phyloP scores from a whole-genome alignment of 1,140 invertebrate genomes.

The Elymnias hypermnestra region DNA sequence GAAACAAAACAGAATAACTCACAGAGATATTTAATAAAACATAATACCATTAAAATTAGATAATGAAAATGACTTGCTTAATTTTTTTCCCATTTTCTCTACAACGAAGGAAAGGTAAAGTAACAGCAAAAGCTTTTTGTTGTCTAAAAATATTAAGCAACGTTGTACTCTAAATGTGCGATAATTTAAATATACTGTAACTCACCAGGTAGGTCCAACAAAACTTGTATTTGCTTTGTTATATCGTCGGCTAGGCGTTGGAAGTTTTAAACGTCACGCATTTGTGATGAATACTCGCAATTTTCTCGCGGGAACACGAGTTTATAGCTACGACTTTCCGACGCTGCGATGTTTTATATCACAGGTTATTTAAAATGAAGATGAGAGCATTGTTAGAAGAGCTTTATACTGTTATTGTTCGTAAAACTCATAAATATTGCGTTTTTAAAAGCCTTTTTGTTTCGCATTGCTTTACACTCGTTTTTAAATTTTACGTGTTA shows the following conservation, averaged over 20 bases:
- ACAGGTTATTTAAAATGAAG: slow-evolving; percentile 11
- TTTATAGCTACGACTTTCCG: slow-evolving; percentile 50
- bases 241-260: slow-evolving; percentile 46
- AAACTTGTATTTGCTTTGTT: slow-evolving; percentile 66
- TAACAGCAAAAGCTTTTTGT: neutral
- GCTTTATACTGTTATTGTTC: slow-evolving; percentile 15
- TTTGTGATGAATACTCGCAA: slow-evolving; percentile 73
- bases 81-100: too few species aligned
- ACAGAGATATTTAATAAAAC: neutral
- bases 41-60: slow-evolving; percentile 3
- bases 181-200: slow-evolving; percentile 37
- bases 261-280: slow-evolving; percentile 73
- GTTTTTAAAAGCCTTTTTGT: neutral
- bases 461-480: neutral
- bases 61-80: too few species aligned
- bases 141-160: slow-evolving; percentile 8
- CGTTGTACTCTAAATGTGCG: slow-evolving; percentile 15
- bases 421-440: slow-evolving; percentile 15
- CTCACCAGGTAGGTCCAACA: slow-evolving; percentile 29
- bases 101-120: neutral
- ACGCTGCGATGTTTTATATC: slow-evolving; percentile 31
- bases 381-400: slow-evolving; percentile 10
- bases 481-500: too few species aligned
- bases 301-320: slow-evolving; percentile 61
- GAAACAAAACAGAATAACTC: slow-evolving; percentile 7